These are phyloP conservation scores for Dromas ardeola DNA, from an alignment of 2,113 vertebrate species.

Conservation along the genomic window DNA sequence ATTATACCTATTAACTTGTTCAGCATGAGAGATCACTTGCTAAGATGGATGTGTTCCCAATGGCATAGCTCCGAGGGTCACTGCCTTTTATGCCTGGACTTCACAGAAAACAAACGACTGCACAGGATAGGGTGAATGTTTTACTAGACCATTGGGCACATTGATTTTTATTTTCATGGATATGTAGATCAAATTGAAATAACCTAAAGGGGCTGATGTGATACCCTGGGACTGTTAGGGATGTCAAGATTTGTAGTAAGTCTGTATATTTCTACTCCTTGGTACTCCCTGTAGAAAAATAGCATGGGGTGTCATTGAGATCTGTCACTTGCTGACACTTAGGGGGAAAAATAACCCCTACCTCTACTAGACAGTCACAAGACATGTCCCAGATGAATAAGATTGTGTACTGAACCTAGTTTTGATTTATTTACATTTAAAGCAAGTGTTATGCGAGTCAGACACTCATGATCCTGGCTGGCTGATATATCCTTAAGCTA, in stretches of 20 bases:
- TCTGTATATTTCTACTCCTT: background rate
- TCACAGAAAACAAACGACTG: background rate
- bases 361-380: background rate
- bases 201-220: conserved; percentile 47
- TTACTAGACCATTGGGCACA: conserved; percentile 63
- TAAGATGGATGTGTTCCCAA: background rate
- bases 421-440: conserved; percentile 47
- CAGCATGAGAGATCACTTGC: background rate
- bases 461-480: background rate
- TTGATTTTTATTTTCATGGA: conserved; percentile 65
- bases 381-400: background rate
- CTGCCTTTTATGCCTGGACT: conserved; percentile 1
- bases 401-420: background rate
- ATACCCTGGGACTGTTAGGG: conserved; percentile 23
- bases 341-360: background rate
- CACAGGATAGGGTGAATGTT: conserved; percentile 13
- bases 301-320: conserved; percentile 43
- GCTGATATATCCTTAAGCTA: conserved; percentile 51
- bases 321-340: conserved; percentile 39
- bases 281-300: conserved; percentile 59
- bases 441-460: conserved; percentile 30
- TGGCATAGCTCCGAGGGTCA: background rate
- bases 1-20: background rate
- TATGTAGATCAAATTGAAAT: conserved; percentile 65
- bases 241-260: conserved; percentile 45